phyloP scores from a whole-genome alignment of 2,797 vertebrate species.

The Sarcophilus harrisii region DNA sequence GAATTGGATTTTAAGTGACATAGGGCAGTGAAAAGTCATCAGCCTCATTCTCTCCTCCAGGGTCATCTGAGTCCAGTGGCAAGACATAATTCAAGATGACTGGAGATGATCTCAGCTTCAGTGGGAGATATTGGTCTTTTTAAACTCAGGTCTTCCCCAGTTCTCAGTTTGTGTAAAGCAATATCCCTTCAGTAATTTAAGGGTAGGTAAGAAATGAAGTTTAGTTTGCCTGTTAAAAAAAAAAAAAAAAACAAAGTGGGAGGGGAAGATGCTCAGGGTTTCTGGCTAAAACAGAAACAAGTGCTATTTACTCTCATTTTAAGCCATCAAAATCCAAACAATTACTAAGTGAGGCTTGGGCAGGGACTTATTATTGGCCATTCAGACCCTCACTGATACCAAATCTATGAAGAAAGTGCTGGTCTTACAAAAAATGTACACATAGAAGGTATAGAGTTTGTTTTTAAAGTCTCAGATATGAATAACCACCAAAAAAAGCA shows the following conservation, averaged over 20 bases:
- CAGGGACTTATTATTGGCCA: too few species aligned
- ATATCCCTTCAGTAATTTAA: neutral
- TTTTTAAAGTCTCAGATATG: slow-evolving; percentile 15
- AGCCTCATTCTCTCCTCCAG: too few species aligned
- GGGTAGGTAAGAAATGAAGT: neutral
- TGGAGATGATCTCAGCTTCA: too few species aligned
- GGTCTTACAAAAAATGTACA: neutral
- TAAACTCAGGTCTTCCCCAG: too few species aligned
- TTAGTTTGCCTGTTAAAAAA: neutral
- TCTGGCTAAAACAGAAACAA: neutral
- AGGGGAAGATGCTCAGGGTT: neutral
- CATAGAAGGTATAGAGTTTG: neutral
- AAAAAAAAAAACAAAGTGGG: neutral
- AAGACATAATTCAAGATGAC: too few species aligned
- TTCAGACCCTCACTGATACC: neutral
- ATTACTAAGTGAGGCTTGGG: neutral
- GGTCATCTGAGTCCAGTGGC: too few species aligned
- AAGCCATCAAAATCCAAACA: neutral
- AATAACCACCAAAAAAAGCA: slow-evolving; percentile 20
- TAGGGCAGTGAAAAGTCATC: too few species aligned
- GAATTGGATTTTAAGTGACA: too few species aligned
- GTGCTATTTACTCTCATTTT: neutral
- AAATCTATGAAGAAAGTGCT: slow-evolving; percentile 9
- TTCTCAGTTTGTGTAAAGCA: too few species aligned
- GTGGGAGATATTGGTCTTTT: too few species aligned